These are phyloP conservation scores for Anadara kagoshimensis DNA, from an alignment of 1,140 invertebrate species.

Conservation along the genomic window DNA sequence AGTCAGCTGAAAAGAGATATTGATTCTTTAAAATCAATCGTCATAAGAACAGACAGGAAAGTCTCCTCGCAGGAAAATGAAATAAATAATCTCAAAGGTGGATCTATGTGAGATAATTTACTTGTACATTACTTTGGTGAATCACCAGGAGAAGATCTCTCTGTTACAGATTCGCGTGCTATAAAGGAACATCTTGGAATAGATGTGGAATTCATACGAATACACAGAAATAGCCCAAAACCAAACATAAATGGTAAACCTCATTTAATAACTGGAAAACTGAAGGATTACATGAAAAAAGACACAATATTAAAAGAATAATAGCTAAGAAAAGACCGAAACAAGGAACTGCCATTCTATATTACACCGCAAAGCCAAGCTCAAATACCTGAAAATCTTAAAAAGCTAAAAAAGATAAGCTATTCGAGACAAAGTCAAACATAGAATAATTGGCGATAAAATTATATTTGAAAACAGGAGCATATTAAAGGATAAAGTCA, in stretches of 20 bases:
- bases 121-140: not conserved
- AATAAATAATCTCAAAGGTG: not conserved
- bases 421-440: too few relatives aligned
- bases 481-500: too few relatives aligned
- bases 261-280: not conserved
- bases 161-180: not conserved
- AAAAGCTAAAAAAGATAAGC: too few relatives aligned
- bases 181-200: not conserved
- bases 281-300: not conserved
- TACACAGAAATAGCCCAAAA: not conserved
- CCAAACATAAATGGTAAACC: not conserved
- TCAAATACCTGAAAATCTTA: too few relatives aligned
- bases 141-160: not conserved
- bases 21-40: not conserved
- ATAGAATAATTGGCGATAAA: too few relatives aligned
- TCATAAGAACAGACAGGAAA: not conserved
- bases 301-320: too few relatives aligned
- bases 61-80: not conserved
- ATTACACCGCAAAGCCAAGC: too few relatives aligned
- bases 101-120: not conserved
- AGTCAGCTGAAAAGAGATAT: not conserved
- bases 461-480: too few relatives aligned
- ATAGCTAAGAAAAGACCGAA: too few relatives aligned
- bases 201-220: not conserved
- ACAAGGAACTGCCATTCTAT: too few relatives aligned